Base-by-base conservation (phyloP, 53 echinoderm and acorn worm genomes). In the Crossaster papposus region DNA sequence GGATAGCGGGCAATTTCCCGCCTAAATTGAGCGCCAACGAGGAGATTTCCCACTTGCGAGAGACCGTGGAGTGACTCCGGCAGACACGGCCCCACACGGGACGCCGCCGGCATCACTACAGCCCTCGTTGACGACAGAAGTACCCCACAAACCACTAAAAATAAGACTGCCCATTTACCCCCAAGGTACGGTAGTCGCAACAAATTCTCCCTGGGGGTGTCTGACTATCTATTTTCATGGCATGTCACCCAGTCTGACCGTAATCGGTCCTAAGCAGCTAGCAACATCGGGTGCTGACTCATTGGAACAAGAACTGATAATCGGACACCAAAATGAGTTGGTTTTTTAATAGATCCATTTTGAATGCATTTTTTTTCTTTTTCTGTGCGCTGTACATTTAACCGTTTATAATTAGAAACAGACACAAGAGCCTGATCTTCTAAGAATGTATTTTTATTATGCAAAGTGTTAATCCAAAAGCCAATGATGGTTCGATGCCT, bases 31-130 rank as follows among this genome's bases (percentile, higher is more conserved):
- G 33, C 71, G 14, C 75, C 30, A 86, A 74, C 62, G 62, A 55
- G 52, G 87, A 87, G 87, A 77, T 87, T 77, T 87, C 87, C 87
- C 87, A 76, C 55, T 26, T 36, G 76, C 77, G 35, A 80, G 76
- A 10, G 77, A 77, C 77, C 77, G 77, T 87, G 87, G 76, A 76
- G 54, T 76, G 62, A 76, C 58, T 55, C 36, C 36, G 8, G 77
- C 55, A 75, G 75, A 86, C 77, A 3, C 11, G 13, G 8, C 63
- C 55, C 55, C 55, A 86, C 77, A 3, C 11, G 13, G 55, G 86
- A 31, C 86, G 86, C 86, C 77, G 13, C 54, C 23, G 32, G 4
- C 54, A 6, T 54, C n/a, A 37, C 34, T 35, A 24, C 76, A 36
- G n/a, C n/a, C 64, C 2, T n/a, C 44, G 36, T 63, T 29, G 37